Percentiles rank a stretch among this genome's conserved stretches.
These are phyloP conservation scores for Cremastinae sp. DNA, from an alignment of 2,888 invertebrate species.

Conservation along the genomic window DNA sequence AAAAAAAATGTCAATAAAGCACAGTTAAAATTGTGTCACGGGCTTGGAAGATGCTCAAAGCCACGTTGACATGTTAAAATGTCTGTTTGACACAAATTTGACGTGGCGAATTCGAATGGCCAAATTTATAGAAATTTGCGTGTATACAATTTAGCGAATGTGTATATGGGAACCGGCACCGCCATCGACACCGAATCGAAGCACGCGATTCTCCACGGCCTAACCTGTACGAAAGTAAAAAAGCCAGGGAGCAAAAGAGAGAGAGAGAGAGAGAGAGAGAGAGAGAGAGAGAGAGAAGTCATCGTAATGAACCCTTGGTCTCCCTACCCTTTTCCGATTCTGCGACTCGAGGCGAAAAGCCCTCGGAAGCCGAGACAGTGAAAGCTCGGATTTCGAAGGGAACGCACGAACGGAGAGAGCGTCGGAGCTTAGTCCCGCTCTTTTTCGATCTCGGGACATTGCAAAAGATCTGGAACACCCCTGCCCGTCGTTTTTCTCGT, in stretches of 20 bases:
- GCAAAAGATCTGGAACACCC: constrained; percentile 69
- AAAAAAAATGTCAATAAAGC: too few relatives aligned
- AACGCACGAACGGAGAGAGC: constrained; percentile 65
- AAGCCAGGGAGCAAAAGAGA: too few relatives aligned
- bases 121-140: background rate
- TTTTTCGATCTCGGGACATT: constrained; percentile 59
- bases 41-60: too few relatives aligned
- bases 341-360: constrained; percentile 41
- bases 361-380: constrained; percentile 67
- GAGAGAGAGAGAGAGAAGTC: background rate
- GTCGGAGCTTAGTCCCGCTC: constrained; percentile 37
- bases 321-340: background rate
- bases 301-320: constrained; percentile 22
- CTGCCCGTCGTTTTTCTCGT: constrained; percentile 66
- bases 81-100: too few relatives aligned
- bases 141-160: constrained; percentile 26
- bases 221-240: too few relatives aligned
- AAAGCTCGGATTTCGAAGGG: constrained; percentile 71
- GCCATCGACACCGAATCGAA: constrained; percentile 64
- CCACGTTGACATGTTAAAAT: too few relatives aligned
- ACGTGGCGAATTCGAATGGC: background rate
- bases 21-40: too few relatives aligned
- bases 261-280: too few relatives aligned
- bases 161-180: constrained; percentile 59
- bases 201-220: constrained; percentile 71